Evolutionary conservation across 2,888 invertebrate genomes (phyloP).

Genomic region (Himalopsyche kuldschensis): DNA sequence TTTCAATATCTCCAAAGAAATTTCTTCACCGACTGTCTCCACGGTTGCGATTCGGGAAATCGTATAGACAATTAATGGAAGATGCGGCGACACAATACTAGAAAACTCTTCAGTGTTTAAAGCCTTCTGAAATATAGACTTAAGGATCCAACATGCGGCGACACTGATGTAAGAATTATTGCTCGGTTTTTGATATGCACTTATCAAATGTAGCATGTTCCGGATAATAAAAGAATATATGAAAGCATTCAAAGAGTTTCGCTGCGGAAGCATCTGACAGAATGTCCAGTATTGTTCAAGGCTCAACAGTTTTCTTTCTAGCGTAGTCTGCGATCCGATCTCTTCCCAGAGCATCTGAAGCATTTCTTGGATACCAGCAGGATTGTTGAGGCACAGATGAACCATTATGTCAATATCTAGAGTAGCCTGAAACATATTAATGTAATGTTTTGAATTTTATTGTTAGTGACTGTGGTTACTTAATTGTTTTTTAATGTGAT

Average conservation of each 20-base stretch:
- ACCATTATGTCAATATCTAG: conserved; percentile 49
- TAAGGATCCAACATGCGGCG: conserved; percentile 50
- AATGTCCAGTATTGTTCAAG: conserved; percentile 63
- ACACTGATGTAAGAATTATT: conserved; percentile 46
- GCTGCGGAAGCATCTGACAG: conserved; percentile 51
- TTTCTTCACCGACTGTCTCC: conserved; percentile 46
- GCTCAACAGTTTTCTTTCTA: conserved; percentile 58
- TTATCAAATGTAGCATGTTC: conserved; percentile 58
- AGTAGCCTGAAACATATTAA: conserved; percentile 45
- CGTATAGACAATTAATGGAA: conserved; percentile 58
- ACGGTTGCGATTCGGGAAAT: conserved; percentile 47
- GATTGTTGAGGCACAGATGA: conserved; percentile 53
- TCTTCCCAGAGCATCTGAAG: conserved; percentile 56
- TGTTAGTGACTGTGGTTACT: no score
- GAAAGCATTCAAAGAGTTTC: conserved; percentile 55
- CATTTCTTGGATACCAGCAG: conserved; percentile 58
- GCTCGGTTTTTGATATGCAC: conserved; percentile 46
- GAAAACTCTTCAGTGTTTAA: conserved; percentile 45
- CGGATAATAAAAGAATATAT: conserved; percentile 61
- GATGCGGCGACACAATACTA: conserved; percentile 51
- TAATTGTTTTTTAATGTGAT: no score
- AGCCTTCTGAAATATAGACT: conserved; percentile 50
- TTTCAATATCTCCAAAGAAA: conserved; percentile 53
- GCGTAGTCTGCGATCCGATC: conserved; percentile 52
- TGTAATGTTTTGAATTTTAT: background rate